A percentile compares a stretch with the other conserved stretches of the same genome.
Evolutionary conservation across 2,888 invertebrate species (phyloP).

Genomic region (Campaea margaritaria): DNA sequence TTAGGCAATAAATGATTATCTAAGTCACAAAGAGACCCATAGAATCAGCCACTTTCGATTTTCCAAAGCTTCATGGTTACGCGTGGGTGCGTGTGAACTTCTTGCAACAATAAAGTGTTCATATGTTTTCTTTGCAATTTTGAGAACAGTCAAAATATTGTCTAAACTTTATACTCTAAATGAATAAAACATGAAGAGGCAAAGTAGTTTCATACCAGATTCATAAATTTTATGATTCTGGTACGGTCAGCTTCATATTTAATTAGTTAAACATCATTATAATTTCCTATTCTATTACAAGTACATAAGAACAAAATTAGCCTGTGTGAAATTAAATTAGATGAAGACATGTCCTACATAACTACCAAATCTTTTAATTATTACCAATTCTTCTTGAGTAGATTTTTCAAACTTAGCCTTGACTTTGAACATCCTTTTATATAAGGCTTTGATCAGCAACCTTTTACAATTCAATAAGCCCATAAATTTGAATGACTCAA

Average conservation of each 20-base stretch:
- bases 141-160: conserved; percentile 4
- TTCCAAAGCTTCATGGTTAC: conserved; percentile 43
- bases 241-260: too few relatives aligned
- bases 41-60: conserved; percentile 50
- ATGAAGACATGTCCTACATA: too few relatives aligned
- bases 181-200: background rate
- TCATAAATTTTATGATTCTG: too few relatives aligned
- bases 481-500: background rate
- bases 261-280: too few relatives aligned
- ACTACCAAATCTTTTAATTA: too few relatives aligned
- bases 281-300: too few relatives aligned
- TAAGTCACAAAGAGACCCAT: conserved; percentile 16
- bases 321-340: too few relatives aligned
- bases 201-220: too few relatives aligned
- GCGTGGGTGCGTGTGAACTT: conserved; percentile 44
- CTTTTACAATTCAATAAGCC: background rate
- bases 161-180: too few relatives aligned
- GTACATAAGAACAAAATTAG: too few relatives aligned
- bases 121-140: conserved; percentile 13
- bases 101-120: conserved; percentile 6
- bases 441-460: background rate
- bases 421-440: background rate
- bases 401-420: background rate
- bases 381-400: too few relatives aligned
- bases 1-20: conserved; percentile 14